Evolutionary conservation across 2,888 invertebrate species (phyloP).

Genomic region (Rhodophaea formosa): DNA sequence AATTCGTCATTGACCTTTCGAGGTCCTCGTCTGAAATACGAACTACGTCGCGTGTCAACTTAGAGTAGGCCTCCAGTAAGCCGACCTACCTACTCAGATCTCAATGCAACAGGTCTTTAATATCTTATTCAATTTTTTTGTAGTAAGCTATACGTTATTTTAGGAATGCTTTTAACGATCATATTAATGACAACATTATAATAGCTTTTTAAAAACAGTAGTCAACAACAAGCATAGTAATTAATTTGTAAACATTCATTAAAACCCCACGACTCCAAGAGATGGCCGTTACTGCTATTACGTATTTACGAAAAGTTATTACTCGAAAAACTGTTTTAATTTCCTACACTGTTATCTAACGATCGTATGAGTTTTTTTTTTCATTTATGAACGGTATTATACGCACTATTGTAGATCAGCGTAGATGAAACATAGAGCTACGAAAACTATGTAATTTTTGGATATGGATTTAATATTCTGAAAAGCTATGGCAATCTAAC

Average conservation of each 20-base stretch:
- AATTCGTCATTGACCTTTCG: no score
- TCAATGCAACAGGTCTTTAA: no score
- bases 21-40: no score
- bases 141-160: no score
- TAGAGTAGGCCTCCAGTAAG: no score
- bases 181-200: no score
- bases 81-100: no score
- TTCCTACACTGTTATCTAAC: conserved; percentile 48
- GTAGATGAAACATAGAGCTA: conserved; percentile 8
- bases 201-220: background rate
- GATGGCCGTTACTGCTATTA: conserved; percentile 11
- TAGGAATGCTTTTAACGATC: no score
- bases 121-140: no score
- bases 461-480: no score
- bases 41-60: no score
- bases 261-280: background rate
- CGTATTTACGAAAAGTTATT: conserved; percentile 33
- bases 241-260: conserved; percentile 3
- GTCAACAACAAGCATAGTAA: conserved; percentile 1
- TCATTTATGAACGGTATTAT: conserved; percentile 35
- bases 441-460: background rate
- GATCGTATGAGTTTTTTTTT: conserved; percentile 53
- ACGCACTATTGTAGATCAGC: conserved; percentile 22
- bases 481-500: no score
- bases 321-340: conserved; percentile 48